Base-by-base conservation (phyloP, 2,888 invertebrate species). In the Oscheius sp. region DNA sequence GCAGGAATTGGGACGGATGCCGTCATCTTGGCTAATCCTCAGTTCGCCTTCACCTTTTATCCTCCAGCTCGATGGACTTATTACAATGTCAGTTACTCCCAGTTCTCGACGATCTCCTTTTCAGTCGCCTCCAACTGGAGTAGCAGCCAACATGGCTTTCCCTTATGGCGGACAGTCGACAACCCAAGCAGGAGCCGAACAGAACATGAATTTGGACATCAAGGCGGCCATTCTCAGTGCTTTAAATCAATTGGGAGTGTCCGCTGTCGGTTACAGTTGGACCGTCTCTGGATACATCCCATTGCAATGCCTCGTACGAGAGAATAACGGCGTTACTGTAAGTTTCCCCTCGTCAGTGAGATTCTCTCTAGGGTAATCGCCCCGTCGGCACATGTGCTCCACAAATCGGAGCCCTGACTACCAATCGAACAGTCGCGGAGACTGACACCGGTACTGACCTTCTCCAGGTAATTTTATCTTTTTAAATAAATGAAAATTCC, bases 1-100 rank as follows among this genome's bases (percentile, higher is more conserved):
- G 41, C 61, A 21, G 61, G 66, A 29, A 27, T 52, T 52, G 70
- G 58, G 45, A 58, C 70, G 0, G 70, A 70, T 16, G 86, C 87
- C 69, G 86, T 84, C 58, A 61, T 84, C 18, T 76, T 85, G 16
- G 77, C 86, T 5, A 85, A 85, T 72, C 82, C 82, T 76, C 72
- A 76, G n/a, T 70, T 85, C 55, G 84, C 78, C 16, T 73, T 78
- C 59, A 81, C 85, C 73, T 74, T 86, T 6, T 69, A 69, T 25
- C 69, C 69, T 5, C 69, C 69, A 1, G 43, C 69, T 18, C 12
- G 43, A 18, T 69, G 69, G 69, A 69, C 69, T 21, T 69, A 69
- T 35, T 69, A 69, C 21, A 55, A 55, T 23, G 69, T 69, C 9
- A 35, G 21, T 5, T 41, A 6, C 18, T 12, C n/a, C n/a, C n/a